These are phyloP conservation scores for Xenopus borealis DNA, from an alignment of 2,113 vertebrate species.

Conservation along the genomic window DNA sequence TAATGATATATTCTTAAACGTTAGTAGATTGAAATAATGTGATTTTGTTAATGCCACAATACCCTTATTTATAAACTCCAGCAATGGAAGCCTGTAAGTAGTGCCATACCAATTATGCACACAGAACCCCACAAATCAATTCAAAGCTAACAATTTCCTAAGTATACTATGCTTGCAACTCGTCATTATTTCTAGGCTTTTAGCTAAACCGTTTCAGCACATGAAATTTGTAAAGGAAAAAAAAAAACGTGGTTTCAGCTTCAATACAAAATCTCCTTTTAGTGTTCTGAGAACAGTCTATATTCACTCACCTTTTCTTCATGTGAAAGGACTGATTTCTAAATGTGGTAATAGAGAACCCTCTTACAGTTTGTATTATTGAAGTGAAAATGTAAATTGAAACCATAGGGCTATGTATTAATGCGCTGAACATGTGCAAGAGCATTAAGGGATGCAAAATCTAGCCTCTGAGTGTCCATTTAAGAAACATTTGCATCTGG, in stretches of 20 bases:
- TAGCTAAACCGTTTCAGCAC: slow-evolving; percentile 15
- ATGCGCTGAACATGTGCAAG: too few species aligned
- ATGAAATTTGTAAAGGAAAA: slow-evolving; percentile 28
- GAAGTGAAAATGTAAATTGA: slow-evolving; percentile 18
- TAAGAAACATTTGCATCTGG: too few species aligned
- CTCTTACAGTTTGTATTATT: background rate
- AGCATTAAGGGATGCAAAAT: too few species aligned
- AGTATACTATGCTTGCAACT: slow-evolving; percentile 27
- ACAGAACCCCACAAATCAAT: slow-evolving; percentile 30
- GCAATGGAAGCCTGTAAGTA: background rate
- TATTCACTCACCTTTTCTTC: slow-evolving; percentile 19
- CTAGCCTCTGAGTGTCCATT: too few species aligned
- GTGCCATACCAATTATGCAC: slow-evolving; percentile 28
- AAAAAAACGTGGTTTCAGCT: slow-evolving; percentile 12
- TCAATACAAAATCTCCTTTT: slow-evolving; percentile 15
- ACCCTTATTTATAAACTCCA: slow-evolving; percentile 11
- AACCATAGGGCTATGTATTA: slow-evolving; percentile 5
- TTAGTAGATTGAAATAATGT: slow-evolving; percentile 2
- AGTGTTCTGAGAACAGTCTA: slow-evolving; percentile 8
- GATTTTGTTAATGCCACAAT: slow-evolving; percentile 26
- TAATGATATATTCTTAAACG: slow-evolving; percentile 14
- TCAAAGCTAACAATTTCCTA: slow-evolving; percentile 27
- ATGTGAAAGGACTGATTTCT: slow-evolving; percentile 5
- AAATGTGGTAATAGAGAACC: slow-evolving; percentile 12
- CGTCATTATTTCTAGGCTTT: slow-evolving; percentile 24